phyloP scores from a whole-genome alignment of 2,797 vertebrate species.

The Gymnodraco acuticeps region DNA sequence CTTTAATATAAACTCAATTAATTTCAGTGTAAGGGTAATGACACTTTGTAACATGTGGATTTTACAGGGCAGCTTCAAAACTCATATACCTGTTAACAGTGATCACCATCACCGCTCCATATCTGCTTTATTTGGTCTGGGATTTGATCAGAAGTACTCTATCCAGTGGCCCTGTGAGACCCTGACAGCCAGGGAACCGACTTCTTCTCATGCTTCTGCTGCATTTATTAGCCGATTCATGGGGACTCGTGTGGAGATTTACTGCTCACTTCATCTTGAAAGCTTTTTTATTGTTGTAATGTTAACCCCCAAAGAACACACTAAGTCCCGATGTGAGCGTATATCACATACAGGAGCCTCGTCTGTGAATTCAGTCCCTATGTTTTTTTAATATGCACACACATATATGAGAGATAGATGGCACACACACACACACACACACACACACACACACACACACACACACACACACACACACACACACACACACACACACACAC shows the following conservation, averaged over 20 bases:
- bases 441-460: not conserved
- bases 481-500: too few species aligned
- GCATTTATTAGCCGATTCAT: constrained; percentile 77
- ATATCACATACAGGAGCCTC: constrained; percentile 67
- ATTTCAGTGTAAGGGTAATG: constrained; percentile 66
- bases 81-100: constrained; percentile 75
- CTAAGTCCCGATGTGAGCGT: constrained; percentile 60
- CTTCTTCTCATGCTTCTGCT: constrained; percentile 65
- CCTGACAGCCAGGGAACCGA: constrained; percentile 54
- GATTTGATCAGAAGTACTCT: constrained; percentile 70
- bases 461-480: not conserved
- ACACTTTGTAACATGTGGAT: constrained; percentile 66
- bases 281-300: constrained; percentile 87
- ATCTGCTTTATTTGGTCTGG: constrained; percentile 72
- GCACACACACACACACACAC: constrained; percentile 2
- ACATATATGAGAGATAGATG: constrained; percentile 36
- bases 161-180: constrained; percentile 59
- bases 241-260: constrained; percentile 76
- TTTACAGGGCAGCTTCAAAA: constrained; percentile 67
- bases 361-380: constrained; percentile 52
- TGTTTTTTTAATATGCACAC: constrained; percentile 61
- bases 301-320: constrained; percentile 81
- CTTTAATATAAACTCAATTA: constrained; percentile 79
- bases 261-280: constrained; percentile 81
- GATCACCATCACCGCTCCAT: constrained; percentile 68